phyloP scores from a whole-genome alignment of 2,797 vertebrate species.

The Cheirogaleus major region DNA sequence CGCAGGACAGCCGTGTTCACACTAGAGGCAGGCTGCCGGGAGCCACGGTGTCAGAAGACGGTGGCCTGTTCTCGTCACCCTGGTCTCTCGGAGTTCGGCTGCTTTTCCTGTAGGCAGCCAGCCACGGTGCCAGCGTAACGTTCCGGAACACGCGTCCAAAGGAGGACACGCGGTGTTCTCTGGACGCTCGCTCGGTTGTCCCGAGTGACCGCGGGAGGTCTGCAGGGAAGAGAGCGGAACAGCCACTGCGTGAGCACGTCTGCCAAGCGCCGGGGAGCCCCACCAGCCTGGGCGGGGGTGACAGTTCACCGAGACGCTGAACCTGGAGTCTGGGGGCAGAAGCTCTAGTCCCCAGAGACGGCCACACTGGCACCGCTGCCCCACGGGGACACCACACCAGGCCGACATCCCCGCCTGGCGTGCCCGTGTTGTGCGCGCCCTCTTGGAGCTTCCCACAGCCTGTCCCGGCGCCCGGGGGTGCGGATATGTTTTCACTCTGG shows the following conservation, averaged over 20 bases:
- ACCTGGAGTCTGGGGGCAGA: neutral
- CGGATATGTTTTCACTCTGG: too few species aligned
- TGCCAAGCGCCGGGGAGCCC: neutral
- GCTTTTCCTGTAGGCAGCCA: neutral
- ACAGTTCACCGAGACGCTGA: neutral
- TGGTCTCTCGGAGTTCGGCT: fast-evolving
- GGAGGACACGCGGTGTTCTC: fast-evolving
- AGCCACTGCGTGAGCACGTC: neutral
- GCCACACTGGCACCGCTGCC: fast-evolving
- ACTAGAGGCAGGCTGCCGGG: neutral
- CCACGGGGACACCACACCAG: neutral
- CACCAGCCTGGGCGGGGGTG: neutral
- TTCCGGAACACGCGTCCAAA: neutral
- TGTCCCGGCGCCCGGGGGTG: fast-evolving
- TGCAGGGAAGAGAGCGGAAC: neutral
- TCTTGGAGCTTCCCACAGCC: fast-evolving
- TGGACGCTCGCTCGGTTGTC: neutral
- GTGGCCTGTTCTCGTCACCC: fast-evolving
- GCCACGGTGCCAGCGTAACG: neutral
- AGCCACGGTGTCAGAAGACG: fast-evolving
- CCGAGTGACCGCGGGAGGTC: too few species aligned
- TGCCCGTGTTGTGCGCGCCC: fast-evolving
- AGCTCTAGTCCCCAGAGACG: neutral
- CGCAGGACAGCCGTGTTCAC: fast-evolving
- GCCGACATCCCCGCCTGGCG: neutral